A percentile compares a stretch with the other conserved stretches of the same genome.
These are phyloP conservation scores for Dromas ardeola DNA, from an alignment of 2,113 vertebrate genomes.

Conservation along the genomic window DNA sequence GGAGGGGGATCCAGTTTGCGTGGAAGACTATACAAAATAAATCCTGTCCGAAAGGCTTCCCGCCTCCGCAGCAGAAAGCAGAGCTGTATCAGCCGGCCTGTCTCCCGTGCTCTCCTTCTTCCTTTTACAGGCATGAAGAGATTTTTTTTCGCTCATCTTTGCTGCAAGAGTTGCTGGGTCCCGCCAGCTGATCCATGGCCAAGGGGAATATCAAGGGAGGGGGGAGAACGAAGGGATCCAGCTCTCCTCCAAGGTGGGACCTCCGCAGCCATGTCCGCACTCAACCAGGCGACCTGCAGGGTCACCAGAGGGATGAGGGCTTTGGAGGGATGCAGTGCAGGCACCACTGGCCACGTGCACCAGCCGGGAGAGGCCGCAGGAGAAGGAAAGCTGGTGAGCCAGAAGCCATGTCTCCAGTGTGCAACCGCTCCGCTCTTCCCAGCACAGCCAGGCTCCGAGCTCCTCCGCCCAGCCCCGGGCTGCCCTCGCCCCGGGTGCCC, in stretches of 20 bases:
- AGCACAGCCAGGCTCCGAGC: neutral
- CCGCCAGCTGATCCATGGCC: constrained; percentile 36
- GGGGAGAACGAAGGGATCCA: neutral
- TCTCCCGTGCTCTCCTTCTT: constrained; percentile 37
- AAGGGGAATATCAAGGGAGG: neutral
- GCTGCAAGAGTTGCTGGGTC: neutral
- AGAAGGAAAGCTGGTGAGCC: neutral
- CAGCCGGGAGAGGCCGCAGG: neutral
- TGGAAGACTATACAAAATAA: constrained; percentile 69
- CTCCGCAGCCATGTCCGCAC: fast-evolving
- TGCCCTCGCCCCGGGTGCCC: neutral
- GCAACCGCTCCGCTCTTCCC: fast-evolving
- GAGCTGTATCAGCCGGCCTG: constrained; percentile 1
- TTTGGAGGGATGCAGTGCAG: fast-evolving
- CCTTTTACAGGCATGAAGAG: constrained; percentile 66
- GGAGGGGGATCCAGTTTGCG: constrained; percentile 46
- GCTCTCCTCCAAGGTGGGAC: neutral
- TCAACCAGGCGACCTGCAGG: neutral
- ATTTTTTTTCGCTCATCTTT: constrained; percentile 30
- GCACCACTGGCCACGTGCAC: fast-evolving
- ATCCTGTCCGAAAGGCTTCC: constrained; percentile 47
- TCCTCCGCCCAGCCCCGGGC: neutral
- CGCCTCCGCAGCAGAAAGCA: constrained; percentile 20
- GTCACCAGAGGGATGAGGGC: neutral
- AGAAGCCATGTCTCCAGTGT: neutral